A percentile compares a stretch with the other conserved stretches of the same genome.
phyloP scores from a whole-genome alignment of 2,797 vertebrate genomes.

The Sarcophilus harrisii region DNA sequence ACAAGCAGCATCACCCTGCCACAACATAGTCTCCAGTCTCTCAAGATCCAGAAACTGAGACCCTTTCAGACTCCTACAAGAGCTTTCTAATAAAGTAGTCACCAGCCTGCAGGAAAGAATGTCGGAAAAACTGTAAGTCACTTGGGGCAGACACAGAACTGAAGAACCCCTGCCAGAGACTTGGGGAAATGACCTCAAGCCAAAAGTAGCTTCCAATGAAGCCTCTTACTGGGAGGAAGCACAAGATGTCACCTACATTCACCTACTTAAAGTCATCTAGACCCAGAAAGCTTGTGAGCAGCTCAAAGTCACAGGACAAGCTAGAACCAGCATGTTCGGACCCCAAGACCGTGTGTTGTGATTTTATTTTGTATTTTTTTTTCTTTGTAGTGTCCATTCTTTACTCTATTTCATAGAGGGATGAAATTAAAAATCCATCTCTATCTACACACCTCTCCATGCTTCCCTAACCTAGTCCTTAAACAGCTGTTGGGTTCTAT shows the following conservation, averaged over 20 bases:
- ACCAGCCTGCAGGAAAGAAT: not conserved
- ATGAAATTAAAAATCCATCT: not conserved
- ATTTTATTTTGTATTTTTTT: not conserved
- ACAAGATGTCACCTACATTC: not conserved
- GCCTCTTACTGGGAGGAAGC: not conserved
- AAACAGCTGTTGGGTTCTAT: not conserved
- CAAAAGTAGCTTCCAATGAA: not conserved
- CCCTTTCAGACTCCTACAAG: not conserved
- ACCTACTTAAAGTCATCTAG: not conserved
- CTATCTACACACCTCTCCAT: not conserved
- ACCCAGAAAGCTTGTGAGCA: not conserved
- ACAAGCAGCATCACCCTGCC: not conserved
- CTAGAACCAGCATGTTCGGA: not conserved
- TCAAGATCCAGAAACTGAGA: not conserved
- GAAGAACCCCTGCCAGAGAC: rapidly evolving
- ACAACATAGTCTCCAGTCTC: not conserved
- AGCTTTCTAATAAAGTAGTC: not conserved
- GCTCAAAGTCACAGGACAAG: not conserved
- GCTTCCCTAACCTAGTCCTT: not conserved
- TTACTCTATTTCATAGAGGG: not conserved
- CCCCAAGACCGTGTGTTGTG: not conserved
- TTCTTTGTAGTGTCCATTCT: not conserved
- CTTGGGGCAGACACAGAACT: not conserved
- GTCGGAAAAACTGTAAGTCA: not conserved
- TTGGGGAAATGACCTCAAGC: not conserved